These are phyloP conservation scores for Aproaerema taeniolella DNA, from an alignment of 2,888 invertebrate species.

Conservation along the genomic window DNA sequence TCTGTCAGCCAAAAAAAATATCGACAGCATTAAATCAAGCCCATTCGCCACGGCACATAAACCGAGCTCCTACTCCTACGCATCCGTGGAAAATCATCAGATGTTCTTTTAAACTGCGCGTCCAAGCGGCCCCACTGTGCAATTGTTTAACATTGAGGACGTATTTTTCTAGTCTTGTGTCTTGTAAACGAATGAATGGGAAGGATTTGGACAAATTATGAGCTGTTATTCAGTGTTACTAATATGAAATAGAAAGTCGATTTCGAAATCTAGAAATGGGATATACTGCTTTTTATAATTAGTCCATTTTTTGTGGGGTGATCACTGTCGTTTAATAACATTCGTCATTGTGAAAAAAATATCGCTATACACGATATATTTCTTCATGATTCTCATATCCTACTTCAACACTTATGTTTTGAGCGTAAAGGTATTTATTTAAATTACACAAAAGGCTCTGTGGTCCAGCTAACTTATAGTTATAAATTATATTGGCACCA, in stretches of 20 bases:
- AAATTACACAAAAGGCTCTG: too few relatives aligned
- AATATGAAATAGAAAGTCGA: conserved; percentile 3
- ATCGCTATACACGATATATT: too few relatives aligned
- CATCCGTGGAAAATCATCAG: conserved; percentile 25
- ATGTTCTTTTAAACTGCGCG: conserved; percentile 13
- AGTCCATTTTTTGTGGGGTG: too few relatives aligned
- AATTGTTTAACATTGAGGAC: conserved; percentile 7
- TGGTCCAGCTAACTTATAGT: too few relatives aligned
- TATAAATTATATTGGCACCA: too few relatives aligned
- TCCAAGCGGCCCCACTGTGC: conserved; percentile 12
- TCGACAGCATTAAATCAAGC: conserved; percentile 47
- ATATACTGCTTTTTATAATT: too few relatives aligned
- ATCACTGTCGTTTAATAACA: too few relatives aligned
- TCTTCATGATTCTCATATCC: too few relatives aligned
- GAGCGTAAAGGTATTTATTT: too few relatives aligned
- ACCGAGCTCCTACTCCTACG: conserved; percentile 20
- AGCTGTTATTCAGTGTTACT: conserved; percentile 2
- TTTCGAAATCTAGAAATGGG: too few relatives aligned
- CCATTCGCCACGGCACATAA: conserved; percentile 49
- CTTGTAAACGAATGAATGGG: conserved; percentile 1
- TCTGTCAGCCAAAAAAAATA: conserved; percentile 27
- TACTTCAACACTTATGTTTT: too few relatives aligned
- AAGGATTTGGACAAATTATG: conserved; percentile 9
- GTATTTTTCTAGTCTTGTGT: conserved; percentile 3
- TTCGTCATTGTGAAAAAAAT: too few relatives aligned